phyloP scores from a whole-genome alignment of 2,797 vertebrate genomes.

The Sebastes vulpes region DNA sequence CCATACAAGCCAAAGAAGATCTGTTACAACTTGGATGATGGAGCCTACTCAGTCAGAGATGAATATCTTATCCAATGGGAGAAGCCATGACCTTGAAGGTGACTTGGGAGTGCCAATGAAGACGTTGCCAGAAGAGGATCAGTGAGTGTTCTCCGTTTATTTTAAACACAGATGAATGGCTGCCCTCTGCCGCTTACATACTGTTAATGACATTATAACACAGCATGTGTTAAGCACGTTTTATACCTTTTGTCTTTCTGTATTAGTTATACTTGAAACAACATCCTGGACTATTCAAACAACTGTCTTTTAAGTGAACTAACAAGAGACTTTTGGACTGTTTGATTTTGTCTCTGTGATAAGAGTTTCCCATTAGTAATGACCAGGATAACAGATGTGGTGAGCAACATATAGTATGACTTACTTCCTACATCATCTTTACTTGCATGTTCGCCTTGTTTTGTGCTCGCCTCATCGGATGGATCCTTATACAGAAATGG shows the following conservation, averaged over 20 bases:
- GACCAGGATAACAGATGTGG: neutral
- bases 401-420: slow-evolving; percentile 27
- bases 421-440: slow-evolving; percentile 42
- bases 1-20: neutral
- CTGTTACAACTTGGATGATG: slow-evolving; percentile 73
- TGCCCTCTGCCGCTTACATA: neutral
- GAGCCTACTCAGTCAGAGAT: slow-evolving; percentile 90
- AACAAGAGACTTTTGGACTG: neutral
- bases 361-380: slow-evolving; percentile 2
- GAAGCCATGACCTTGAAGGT: slow-evolving; percentile 78
- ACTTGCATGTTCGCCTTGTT: slow-evolving; percentile 81
- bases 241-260: neutral
- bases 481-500: slow-evolving; percentile 83
- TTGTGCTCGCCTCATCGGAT: slow-evolving; percentile 66
- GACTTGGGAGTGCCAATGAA: slow-evolving; percentile 75
- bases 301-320: neutral
- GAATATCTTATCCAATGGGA: slow-evolving; percentile 93
- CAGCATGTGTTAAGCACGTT: slow-evolving; percentile 40
- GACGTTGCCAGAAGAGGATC: slow-evolving; percentile 78
- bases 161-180: neutral
- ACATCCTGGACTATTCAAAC: neutral
- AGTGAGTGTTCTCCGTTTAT: slow-evolving; percentile 73
- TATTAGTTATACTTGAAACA: slow-evolving; percentile 28
- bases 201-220: slow-evolving; percentile 19
- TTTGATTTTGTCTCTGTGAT: slow-evolving; percentile 8